Conservation (phyloP, 2,888 invertebrate genomes). For the Macrophya annulata region DNA sequence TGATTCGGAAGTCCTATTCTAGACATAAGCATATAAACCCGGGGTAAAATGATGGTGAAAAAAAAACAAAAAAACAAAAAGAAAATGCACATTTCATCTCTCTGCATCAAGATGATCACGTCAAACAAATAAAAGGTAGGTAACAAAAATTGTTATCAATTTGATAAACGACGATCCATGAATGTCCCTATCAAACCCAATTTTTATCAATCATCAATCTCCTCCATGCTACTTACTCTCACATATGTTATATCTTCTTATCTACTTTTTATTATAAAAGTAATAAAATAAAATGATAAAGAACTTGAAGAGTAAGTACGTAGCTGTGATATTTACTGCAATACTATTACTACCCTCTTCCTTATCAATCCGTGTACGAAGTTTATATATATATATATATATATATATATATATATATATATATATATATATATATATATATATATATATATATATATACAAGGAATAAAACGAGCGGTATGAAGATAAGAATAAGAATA, state of each 20-base stretch:
- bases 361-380: neutral
- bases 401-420: too few relatives aligned
- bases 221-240: too few relatives aligned
- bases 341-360: neutral
- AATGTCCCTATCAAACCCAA: neutral
- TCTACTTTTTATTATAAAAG: neutral
- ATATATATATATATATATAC: too few relatives aligned
- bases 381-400: too few relatives aligned
- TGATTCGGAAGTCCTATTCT: neutral
- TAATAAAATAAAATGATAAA: neutral
- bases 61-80: neutral
- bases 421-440: too few relatives aligned
- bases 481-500: neutral
- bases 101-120: neutral
- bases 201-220: neutral
- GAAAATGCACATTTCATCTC: too few relatives aligned
- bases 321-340: neutral
- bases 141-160: constrained; percentile 20
- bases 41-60: neutral
- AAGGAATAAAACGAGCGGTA: neutral
- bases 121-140: neutral
- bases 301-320: neutral
- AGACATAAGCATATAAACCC: neutral
- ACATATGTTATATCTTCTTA: neutral
- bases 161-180: neutral